Conservation (phyloP, 2,113 vertebrate species). For the Notiomystis cincta region DNA sequence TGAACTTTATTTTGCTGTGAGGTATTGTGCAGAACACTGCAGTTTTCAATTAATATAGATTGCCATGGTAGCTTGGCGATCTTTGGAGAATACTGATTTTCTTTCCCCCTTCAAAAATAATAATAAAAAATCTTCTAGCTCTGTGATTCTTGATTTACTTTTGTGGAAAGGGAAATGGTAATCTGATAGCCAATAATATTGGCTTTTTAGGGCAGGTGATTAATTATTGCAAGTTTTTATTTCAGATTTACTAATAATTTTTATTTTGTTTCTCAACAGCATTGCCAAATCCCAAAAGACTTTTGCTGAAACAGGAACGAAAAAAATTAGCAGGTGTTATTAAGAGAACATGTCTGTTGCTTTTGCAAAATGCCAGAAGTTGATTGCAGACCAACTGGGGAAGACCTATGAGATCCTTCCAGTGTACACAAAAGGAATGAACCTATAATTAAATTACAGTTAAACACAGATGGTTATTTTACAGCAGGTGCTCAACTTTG, state of each 20-base stretch:
- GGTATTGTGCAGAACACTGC: neutral
- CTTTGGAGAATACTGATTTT: constrained; percentile 6
- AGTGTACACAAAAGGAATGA: constrained; percentile 72
- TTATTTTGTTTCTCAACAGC: constrained; percentile 43
- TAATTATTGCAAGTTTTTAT: constrained; percentile 51
- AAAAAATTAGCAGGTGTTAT: constrained; percentile 66
- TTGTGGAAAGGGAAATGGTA: neutral
- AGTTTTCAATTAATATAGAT: constrained; percentile 24
- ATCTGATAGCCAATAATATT: neutral
- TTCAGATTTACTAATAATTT: constrained; percentile 52
- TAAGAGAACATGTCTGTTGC: constrained; percentile 63
- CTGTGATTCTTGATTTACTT: neutral
- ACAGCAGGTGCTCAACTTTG: constrained; percentile 74
- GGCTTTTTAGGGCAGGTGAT: constrained; percentile 17
- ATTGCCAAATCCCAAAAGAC: constrained; percentile 52
- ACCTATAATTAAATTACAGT: constrained; percentile 80
- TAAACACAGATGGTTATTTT: constrained; percentile 80
- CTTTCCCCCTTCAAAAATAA: neutral
- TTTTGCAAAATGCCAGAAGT: constrained; percentile 69
- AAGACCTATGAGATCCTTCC: constrained; percentile 68
- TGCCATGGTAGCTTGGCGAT: neutral
- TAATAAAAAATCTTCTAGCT: neutral
- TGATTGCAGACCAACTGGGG: constrained; percentile 68
- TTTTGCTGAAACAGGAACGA: constrained; percentile 35
- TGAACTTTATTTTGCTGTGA: constrained; percentile 18